Conservation (phyloP, 2,113 vertebrate genomes). For the Macquaria australasica region DNA sequence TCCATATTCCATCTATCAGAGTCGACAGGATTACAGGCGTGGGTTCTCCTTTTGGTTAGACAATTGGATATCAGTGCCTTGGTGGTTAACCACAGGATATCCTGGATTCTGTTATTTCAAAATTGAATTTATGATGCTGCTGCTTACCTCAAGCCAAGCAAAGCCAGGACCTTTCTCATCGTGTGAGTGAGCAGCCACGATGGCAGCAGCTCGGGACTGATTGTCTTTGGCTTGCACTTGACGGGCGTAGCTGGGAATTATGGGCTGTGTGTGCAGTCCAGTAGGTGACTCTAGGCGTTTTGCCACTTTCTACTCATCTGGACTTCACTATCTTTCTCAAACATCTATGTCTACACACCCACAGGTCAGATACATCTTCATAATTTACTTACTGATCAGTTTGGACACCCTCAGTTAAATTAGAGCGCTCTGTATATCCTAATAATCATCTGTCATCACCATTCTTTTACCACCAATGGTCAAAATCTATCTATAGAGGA, state of each 20-base stretch:
- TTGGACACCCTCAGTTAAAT: constrained; percentile 26
- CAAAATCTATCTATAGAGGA: background rate
- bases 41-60: constrained; percentile 65
- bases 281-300: constrained; percentile 53
- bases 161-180: constrained; percentile 65
- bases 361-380: constrained; percentile 50
- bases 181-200: constrained; percentile 39
- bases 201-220: constrained; percentile 45
- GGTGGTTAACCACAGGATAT: constrained; percentile 76
- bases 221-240: constrained; percentile 67
- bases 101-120: constrained; percentile 77
- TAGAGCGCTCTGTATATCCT: constrained; percentile 5
- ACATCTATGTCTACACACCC: constrained; percentile 55
- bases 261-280: constrained; percentile 36
- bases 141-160: constrained; percentile 65
- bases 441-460: background rate
- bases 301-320: constrained; percentile 57
- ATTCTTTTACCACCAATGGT: background rate
- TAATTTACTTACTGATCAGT: constrained; percentile 24
- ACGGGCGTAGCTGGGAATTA: constrained; percentile 58
- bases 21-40: constrained; percentile 60
- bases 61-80: constrained; percentile 67
- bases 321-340: constrained; percentile 54
- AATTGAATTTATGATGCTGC: constrained; percentile 69
- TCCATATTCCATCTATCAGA: constrained; percentile 62